Evolutionary conservation across 2,113 vertebrate genomes (phyloP), one percentile per base, ranked within the genome.

Genomic region (Zeus faber): DNA sequence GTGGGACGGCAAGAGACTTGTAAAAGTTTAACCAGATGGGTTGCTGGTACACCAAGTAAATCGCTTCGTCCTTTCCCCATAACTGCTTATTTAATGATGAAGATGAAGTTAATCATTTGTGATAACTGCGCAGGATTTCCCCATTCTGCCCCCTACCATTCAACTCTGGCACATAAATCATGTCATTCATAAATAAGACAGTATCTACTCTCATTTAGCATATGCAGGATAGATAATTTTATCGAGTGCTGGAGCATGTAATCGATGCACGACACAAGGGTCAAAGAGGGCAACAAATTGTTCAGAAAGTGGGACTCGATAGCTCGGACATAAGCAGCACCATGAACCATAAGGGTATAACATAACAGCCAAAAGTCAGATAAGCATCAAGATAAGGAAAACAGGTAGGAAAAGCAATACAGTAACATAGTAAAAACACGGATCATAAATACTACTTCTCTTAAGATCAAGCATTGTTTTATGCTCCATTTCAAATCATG

Each of bases 31-130:
- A 51, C 13, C n/a, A 9, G 14, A n/a, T 6, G 16, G 39, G 46
- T 13, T 2, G 17, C n/a, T 2, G 31, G 31, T 33, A 33, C 26
- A 47, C 40, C 21, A 35, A 41, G 25, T 52, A 49, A 62, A 72
- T 51, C 43, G 60, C 51, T 51, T 65, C n/a, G 14, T 6, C 14
- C 37, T 40, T n/a, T 13, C 31, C 33, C n/a, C 33, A 4, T n/a
- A 4, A n/a, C 11, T 0, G 13, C 5, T 37, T 9, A 37, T 4
- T 44, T 44, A 10, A 44, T 20, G 16, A 44, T 7, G 6, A 18
- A 18, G 11, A 9, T 5, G 13, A 37, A n/a, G 6, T 37, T 37
- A 37, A 37, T 37, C 33, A 37, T n/a, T 37, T 14, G 33, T 14
- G 33, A 37, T n/a, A 37, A 37, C 33, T n/a, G 4, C 11, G 33